Percentiles rank a stretch among this genome's conserved stretches.
Conservation (phyloP, 2,113 vertebrate species). For the Cavia aperea region DNA sequence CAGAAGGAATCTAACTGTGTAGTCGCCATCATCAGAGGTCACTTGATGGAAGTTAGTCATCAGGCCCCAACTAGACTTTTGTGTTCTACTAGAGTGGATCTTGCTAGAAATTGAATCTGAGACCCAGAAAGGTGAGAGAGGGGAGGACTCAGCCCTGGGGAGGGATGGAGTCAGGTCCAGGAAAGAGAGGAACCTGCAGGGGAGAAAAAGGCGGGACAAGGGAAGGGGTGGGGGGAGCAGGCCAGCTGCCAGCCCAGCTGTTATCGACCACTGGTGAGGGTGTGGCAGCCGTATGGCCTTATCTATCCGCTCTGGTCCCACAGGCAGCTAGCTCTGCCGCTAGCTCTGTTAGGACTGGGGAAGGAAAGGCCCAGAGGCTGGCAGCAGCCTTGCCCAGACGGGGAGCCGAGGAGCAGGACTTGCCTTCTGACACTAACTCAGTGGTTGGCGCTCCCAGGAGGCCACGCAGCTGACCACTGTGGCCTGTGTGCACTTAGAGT, state of each 20-base stretch:
- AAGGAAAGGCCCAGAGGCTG: background rate
- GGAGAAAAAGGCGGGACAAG: background rate
- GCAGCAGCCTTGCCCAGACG: background rate
- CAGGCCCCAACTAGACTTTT: background rate
- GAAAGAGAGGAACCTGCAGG: background rate
- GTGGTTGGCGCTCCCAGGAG: background rate
- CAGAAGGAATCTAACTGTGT: background rate
- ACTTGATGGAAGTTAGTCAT: background rate
- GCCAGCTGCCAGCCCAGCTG: background rate
- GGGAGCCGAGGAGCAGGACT: background rate
- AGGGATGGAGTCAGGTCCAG: background rate
- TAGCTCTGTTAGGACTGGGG: background rate
- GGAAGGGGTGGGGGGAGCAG: background rate
- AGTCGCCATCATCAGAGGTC: background rate
- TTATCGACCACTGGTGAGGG: background rate
- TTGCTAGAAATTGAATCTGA: background rate
- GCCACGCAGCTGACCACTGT: background rate
- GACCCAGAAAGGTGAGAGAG: background rate
- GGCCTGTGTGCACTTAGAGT: background rate
- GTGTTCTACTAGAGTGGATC: background rate
- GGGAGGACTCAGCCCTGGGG: background rate
- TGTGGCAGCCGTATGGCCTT: background rate
- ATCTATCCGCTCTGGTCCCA: background rate
- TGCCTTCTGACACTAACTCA: background rate
- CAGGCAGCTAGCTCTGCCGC: background rate